Evolutionary conservation across 2,113 vertebrate species (phyloP).

Genomic region (Grus americana): DNA sequence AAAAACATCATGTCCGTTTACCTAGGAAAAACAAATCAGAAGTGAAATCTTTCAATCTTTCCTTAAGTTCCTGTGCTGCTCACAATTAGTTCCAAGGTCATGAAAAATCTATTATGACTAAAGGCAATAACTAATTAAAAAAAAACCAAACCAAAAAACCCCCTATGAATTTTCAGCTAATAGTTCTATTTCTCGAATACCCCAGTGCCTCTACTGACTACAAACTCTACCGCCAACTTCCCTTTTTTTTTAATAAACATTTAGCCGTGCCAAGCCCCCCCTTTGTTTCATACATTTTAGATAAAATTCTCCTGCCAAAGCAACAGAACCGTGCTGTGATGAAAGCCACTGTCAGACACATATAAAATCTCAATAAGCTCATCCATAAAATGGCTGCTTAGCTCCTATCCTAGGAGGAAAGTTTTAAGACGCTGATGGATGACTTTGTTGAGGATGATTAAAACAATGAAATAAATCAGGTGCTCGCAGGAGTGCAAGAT

Average conservation of each 20-base stretch:
- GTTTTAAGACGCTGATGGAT: neutral
- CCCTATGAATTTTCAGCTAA: neutral
- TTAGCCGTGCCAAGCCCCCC: neutral
- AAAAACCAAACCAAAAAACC: neutral
- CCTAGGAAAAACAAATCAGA: neutral
- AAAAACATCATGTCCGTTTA: neutral
- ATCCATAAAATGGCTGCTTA: slow-evolving; percentile 17
- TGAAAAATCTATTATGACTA: neutral
- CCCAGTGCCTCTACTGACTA: neutral
- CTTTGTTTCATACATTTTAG: neutral
- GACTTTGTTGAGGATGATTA: neutral
- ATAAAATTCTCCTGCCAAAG: neutral
- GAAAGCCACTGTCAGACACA: neutral
- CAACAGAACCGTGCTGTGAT: neutral
- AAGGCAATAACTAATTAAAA: neutral
- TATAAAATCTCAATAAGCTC: slow-evolving; percentile 10
- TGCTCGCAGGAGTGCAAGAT: neutral
- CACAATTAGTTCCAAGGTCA: neutral
- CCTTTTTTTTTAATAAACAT: neutral
- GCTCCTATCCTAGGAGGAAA: neutral
- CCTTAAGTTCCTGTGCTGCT: neutral
- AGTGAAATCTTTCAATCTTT: neutral
- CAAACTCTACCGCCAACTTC: neutral
- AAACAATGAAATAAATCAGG: neutral
- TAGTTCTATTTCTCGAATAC: neutral